phyloP scores from a whole-genome alignment of 2,888 invertebrate genomes.

The Phoenoteleia sp. region DNA sequence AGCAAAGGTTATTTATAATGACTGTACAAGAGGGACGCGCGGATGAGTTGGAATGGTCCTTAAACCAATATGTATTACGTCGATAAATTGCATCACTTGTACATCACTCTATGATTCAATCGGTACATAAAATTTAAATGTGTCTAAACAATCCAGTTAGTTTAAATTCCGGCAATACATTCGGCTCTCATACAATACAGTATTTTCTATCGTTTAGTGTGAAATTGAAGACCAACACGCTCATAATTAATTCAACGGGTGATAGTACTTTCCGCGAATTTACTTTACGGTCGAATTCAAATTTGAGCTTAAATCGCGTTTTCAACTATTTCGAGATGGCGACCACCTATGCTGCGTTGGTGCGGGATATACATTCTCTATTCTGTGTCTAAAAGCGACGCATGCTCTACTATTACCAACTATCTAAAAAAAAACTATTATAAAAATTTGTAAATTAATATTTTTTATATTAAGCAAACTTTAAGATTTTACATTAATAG shows the following conservation, averaged over 20 bases:
- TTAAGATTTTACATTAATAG: too few relatives aligned
- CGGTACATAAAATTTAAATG: conserved; percentile 61
- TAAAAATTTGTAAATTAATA: too few relatives aligned
- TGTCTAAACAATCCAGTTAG: conserved; percentile 60
- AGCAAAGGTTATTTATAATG: conserved; percentile 20
- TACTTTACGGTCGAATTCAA: conserved; percentile 70
- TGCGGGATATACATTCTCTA: not conserved
- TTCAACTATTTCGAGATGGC: conserved; percentile 32
- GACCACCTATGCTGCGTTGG: not conserved
- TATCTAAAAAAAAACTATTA: too few relatives aligned
- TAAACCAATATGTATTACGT: conserved; percentile 33
- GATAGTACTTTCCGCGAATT: conserved; percentile 63
- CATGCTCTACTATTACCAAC: not conserved
- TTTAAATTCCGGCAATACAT: conserved; percentile 58
- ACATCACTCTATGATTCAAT: conserved; percentile 65
- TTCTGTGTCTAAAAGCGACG: conserved; percentile 11
- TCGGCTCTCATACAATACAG: conserved; percentile 43
- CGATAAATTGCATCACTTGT: conserved; percentile 54
- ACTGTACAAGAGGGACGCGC: not conserved
- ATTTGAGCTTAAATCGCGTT: conserved; percentile 64
- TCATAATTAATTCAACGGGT: conserved; percentile 68
- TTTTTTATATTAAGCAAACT: too few relatives aligned
- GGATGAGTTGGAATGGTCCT: not conserved
- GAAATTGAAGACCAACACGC: conserved; percentile 62
- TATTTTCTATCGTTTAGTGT: conserved; percentile 66